Conservation (phyloP, 2,888 invertebrate genomes). For the Yponomeuta cagnagella region DNA sequence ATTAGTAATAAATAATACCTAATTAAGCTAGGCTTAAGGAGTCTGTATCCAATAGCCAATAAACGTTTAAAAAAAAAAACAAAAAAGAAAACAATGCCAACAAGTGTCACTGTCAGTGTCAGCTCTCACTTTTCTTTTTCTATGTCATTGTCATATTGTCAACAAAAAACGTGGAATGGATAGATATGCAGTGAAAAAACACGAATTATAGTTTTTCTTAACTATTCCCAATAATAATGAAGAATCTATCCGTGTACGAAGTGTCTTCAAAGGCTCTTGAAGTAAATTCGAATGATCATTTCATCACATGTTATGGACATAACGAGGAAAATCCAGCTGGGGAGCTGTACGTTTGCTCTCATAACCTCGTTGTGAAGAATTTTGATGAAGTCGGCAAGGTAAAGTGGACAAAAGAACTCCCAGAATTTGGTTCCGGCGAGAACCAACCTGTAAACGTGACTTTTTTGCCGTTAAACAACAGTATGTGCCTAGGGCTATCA, state of each 20-base stretch:
- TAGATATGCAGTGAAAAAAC: not conserved
- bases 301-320: conserved; percentile 45
- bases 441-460: conserved; percentile 62
- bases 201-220: not conserved
- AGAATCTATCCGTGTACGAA: conserved; percentile 55
- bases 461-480: conserved; percentile 48
- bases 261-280: conserved; percentile 39
- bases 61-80: no score
- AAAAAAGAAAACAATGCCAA: no score
- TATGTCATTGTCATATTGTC: not conserved
- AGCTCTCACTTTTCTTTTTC: not conserved
- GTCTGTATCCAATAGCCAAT: no score
- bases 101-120: no score
- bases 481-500: conserved; percentile 49
- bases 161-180: not conserved
- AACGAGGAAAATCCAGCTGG: conserved; percentile 43
- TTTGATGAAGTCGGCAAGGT: conserved; percentile 42
- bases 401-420: conserved; percentile 50
- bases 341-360: conserved; percentile 52
- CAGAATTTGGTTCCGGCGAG: conserved; percentile 48
- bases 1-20: no score
- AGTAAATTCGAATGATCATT: conserved; percentile 32
- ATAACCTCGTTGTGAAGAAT: conserved; percentile 51
- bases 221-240: conserved; percentile 36
- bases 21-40: no score